Evolutionary conservation across 2,888 invertebrate species (phyloP), one percentile per base, ranked within the genome.

Genomic region (Drosophila yooni): DNA sequence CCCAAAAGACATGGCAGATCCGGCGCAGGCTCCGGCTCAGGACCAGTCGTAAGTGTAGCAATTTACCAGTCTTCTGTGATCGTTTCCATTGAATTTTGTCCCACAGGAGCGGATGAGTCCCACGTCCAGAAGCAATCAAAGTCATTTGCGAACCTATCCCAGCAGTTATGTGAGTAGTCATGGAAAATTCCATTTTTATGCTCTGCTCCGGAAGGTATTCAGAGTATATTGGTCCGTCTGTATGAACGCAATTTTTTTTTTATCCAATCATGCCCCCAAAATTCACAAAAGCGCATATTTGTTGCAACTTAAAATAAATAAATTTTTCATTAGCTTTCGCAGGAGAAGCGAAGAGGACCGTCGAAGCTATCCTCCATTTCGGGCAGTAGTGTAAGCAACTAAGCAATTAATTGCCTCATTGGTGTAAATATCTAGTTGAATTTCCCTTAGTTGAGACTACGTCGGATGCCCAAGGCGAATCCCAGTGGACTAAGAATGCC

Each of bases 131-230:
- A 21, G 46, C 21, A 25, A 25, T 8, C 46, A 21, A 15, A 46
- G 21, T 15, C 21, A 46, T 15, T 25, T 46, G 4, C 15, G 15
- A 25, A 3, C 4, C 2, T 46, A 25, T 46, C 46, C 46, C 15
- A 46, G 46, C 46, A 46, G 21, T 25, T 46, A 46, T 46, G 46
- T 46, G 21, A 46, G 46, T 46, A 25, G 21, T 25, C 46, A 46
- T 25, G 1, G 15, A 46, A 46, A 25, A 21, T 8, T 15, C 15
- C 1, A 21, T 46, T 46, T 21, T 4, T 25, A 25, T 46, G 15
- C 46, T 4, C 21, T 21, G 21, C 1, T 46, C 7, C 15, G 3
- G 2, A 15, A 2, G 3, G 2, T 0, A 21, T 46, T 46, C 21
- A 3, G 8, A 21, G 2, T 46, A 21, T 46, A 21, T n/a, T n/a